These are phyloP conservation scores for Hedychridium roseum DNA, from an alignment of 2,888 invertebrate genomes.

Conservation along the genomic window DNA sequence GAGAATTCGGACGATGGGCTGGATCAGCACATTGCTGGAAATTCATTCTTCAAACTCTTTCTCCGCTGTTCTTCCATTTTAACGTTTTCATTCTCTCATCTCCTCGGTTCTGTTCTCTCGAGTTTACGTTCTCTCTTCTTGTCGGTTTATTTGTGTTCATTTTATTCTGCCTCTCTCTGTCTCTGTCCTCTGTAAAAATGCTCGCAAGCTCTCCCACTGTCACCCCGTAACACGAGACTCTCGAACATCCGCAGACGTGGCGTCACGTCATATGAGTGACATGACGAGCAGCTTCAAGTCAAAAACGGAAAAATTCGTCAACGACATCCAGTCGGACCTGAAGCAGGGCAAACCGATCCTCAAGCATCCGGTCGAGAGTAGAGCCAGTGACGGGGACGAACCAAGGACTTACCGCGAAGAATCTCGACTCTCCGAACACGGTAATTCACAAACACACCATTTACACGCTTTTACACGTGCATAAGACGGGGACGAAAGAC, in stretches of 20 bases:
- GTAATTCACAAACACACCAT: slow-evolving; percentile 63
- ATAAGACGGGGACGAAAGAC: neutral
- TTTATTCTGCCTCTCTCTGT: slow-evolving; percentile 10
- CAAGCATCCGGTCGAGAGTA: slow-evolving; percentile 58
- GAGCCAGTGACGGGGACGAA: slow-evolving; percentile 62
- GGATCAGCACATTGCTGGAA: no score
- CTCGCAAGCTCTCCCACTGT: slow-evolving; percentile 27
- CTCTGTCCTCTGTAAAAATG: slow-evolving; percentile 17
- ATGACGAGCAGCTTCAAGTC: slow-evolving; percentile 75
- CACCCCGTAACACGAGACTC: slow-evolving; percentile 36
- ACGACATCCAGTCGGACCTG: slow-evolving; percentile 72
- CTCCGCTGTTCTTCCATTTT: neutral
- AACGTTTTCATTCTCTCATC: slow-evolving; percentile 1
- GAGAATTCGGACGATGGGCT: no score
- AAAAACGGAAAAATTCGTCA: slow-evolving; percentile 74
- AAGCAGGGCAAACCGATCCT: slow-evolving; percentile 64
- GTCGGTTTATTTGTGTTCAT: slow-evolving; percentile 2
- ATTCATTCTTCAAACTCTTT: neutral
- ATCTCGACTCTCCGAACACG: slow-evolving; percentile 74
- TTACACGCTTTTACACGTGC: neutral
- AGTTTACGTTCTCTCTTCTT: slow-evolving; percentile 1
- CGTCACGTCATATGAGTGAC: slow-evolving; percentile 71
- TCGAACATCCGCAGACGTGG: slow-evolving; percentile 64
- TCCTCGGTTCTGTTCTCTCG: neutral
- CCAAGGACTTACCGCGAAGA: slow-evolving; percentile 77